These are phyloP conservation scores for Lasioglossum baleicum DNA, from an alignment of 1,140 invertebrate species.

Conservation along the genomic window DNA sequence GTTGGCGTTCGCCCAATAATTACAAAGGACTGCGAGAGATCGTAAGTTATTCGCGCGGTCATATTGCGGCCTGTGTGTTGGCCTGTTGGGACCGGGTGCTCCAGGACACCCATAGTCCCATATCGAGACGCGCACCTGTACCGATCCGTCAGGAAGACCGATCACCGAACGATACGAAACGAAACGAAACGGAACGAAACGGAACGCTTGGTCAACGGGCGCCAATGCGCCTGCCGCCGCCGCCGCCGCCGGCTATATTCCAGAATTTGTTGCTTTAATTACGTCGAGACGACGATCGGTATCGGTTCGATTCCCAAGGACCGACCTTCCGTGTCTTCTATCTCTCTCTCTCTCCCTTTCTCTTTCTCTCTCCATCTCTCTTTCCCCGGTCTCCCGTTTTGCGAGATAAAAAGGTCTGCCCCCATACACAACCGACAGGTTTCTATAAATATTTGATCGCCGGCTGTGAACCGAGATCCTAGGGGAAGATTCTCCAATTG, in stretches of 20 bases:
- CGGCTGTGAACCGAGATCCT: constrained; percentile 25
- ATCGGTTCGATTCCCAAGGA: constrained; percentile 50
- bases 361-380: no score
- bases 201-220: constrained; percentile 58
- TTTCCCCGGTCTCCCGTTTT: background rate
- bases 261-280: constrained; percentile 72
- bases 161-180: constrained; percentile 67
- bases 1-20: constrained; percentile 52
- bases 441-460: constrained; percentile 45
- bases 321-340: constrained; percentile 31
- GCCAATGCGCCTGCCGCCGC: constrained; percentile 50
- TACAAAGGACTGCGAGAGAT: constrained; percentile 39
- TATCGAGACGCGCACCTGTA: constrained; percentile 71
- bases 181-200: constrained; percentile 59
- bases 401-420: constrained; percentile 25
- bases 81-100: constrained; percentile 51
- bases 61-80: background rate
- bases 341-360: no score
- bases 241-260: background rate
- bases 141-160: constrained; percentile 73
- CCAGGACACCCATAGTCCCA: constrained; percentile 59
- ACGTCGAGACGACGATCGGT: constrained; percentile 57
- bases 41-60: background rate
- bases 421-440: constrained; percentile 13
- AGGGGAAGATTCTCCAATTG: constrained; percentile 20